phyloP scores from a whole-genome alignment of 2,113 vertebrate genomes.

The Peromyscus polionotus region DNA sequence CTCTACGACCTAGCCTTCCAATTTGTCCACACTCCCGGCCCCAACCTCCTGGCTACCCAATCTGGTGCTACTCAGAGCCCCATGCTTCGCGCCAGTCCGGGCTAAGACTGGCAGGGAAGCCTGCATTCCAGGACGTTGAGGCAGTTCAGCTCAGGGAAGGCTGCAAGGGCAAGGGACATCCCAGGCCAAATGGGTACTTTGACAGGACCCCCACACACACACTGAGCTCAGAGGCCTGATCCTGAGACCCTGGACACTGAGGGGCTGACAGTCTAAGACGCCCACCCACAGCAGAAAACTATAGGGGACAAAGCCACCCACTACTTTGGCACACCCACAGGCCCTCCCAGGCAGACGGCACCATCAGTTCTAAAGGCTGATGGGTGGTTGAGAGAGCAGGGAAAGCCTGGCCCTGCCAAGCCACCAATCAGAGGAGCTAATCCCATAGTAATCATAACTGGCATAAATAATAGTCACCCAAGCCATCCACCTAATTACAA shows the following conservation, averaged over 20 bases:
- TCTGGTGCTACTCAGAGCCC: constrained; percentile 62
- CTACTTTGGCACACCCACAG: constrained; percentile 1
- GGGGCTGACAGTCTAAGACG: neutral
- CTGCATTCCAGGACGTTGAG: constrained; percentile 81
- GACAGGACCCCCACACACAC: neutral
- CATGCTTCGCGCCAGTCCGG: constrained; percentile 68
- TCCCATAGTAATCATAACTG: constrained; percentile 69
- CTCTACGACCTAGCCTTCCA: constrained; percentile 12
- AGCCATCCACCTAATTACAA: constrained; percentile 73
- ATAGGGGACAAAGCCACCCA: constrained; percentile 31
- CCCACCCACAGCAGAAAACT: neutral
- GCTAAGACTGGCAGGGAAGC: constrained; percentile 72
- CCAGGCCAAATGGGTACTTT: constrained; percentile 49
- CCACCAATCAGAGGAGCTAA: constrained; percentile 64
- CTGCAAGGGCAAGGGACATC: constrained; percentile 60
- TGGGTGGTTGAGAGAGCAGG: neutral
- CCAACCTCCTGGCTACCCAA: constrained; percentile 50
- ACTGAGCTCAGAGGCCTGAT: constrained; percentile 6
- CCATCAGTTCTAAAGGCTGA: constrained; percentile 51
- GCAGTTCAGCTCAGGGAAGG: constrained; percentile 68
- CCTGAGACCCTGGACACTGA: neutral
- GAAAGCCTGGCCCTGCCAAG: constrained; percentile 24
- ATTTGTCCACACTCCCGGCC: neutral
- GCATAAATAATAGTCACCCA: constrained; percentile 73
- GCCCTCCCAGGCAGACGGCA: constrained; percentile 37